Conservation (phyloP, 2,888 invertebrate genomes). For the Yponomeuta sedellus region DNA sequence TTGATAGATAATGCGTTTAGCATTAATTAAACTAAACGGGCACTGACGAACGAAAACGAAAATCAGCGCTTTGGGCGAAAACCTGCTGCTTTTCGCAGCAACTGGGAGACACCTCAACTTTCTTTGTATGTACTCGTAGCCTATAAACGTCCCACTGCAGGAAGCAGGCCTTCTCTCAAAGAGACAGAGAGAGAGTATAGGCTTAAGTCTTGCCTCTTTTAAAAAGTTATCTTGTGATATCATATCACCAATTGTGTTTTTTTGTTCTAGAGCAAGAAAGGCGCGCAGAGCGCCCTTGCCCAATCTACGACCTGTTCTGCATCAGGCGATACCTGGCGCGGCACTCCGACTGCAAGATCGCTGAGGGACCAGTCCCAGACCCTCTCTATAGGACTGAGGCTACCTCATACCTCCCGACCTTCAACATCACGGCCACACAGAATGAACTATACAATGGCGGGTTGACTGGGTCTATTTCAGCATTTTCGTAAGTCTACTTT, state of each 20-base stretch:
- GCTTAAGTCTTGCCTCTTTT: no score
- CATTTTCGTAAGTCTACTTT: constrained; percentile 34
- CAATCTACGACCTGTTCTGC: constrained; percentile 21
- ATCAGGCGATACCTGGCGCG: constrained; percentile 23
- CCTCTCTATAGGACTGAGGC: constrained; percentile 23
- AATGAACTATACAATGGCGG: constrained; percentile 26
- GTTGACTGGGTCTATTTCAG: constrained; percentile 30
- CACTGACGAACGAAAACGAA: no score
- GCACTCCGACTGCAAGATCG: constrained; percentile 20
- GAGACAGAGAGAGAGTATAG: no score
- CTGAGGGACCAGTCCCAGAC: constrained; percentile 24
- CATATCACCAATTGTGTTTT: background rate
- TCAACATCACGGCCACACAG: constrained; percentile 29
- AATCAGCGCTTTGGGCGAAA: no score
- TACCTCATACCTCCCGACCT: constrained; percentile 18
- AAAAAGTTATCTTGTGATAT: no score
- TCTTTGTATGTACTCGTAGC: no score
- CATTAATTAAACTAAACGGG: no score
- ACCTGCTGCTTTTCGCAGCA: no score
- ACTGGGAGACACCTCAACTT: no score
- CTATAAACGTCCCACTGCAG: no score
- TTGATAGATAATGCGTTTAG: no score
- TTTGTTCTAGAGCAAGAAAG: constrained; percentile 4
- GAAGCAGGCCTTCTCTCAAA: no score
- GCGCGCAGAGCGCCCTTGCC: constrained; percentile 20